A percentile compares a stretch with the other conserved stretches of the same genome.
phyloP scores from a whole-genome alignment of 2,113 vertebrate species.

The Haliaeetus leucogaster region DNA sequence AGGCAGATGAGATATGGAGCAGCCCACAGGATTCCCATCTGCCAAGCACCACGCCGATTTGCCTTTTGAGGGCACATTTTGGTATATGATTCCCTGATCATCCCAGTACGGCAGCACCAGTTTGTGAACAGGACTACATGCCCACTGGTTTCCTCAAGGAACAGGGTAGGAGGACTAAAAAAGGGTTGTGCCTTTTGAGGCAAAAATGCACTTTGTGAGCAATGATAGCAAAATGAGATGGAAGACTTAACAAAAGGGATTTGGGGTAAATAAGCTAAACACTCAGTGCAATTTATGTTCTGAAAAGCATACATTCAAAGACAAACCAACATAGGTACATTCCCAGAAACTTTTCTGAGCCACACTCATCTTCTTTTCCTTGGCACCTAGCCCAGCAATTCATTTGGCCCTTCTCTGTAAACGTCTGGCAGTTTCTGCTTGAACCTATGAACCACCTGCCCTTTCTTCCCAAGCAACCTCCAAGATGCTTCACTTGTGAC shows the following conservation, averaged over 20 bases:
- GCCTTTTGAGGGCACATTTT: background rate
- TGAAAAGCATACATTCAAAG: background rate
- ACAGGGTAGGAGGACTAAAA: background rate
- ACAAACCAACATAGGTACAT: background rate
- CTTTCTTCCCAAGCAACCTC: background rate
- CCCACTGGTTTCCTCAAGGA: background rate
- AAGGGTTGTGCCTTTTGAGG: background rate
- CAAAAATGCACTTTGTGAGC: background rate
- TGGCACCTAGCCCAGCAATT: background rate
- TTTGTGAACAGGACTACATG: background rate
- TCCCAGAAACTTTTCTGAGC: background rate
- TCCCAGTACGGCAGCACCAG: background rate
- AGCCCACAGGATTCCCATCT: background rate
- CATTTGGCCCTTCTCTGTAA: background rate
- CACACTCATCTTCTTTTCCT: background rate
- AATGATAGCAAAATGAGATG: background rate
- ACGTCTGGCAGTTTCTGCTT: background rate
- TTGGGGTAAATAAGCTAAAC: background rate
- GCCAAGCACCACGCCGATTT: background rate
- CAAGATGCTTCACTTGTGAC: background rate
- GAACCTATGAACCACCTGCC: background rate
- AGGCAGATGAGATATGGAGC: background rate
- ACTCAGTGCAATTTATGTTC: background rate
- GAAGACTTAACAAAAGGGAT: background rate
- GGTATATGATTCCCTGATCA: background rate